phyloP scores from a whole-genome alignment of 2,888 invertebrate genomes.

The Eupelmus urozonus region DNA sequence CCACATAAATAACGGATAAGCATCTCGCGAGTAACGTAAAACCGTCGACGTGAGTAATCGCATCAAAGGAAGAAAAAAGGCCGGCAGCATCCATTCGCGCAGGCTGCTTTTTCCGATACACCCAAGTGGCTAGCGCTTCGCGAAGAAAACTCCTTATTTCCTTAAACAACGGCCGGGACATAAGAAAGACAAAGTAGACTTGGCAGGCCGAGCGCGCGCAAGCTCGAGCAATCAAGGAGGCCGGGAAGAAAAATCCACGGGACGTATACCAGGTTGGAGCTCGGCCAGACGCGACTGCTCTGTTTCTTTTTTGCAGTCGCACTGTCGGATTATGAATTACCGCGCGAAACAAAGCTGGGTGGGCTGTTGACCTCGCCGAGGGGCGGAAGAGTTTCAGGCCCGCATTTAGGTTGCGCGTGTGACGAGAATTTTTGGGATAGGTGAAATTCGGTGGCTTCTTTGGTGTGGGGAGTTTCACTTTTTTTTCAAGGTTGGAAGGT shows the following conservation, averaged over 20 bases:
- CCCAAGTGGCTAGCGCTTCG: background rate
- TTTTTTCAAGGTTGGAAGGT: too few species aligned
- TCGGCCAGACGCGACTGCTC: slow-evolving; percentile 13
- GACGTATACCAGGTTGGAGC: slow-evolving; percentile 4
- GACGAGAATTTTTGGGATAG: too few species aligned
- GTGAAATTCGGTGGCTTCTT: background rate
- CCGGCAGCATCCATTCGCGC: too few species aligned
- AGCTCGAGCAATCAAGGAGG: slow-evolving; percentile 8
- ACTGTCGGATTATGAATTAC: slow-evolving; percentile 21
- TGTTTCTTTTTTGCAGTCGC: too few species aligned
- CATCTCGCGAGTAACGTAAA: slow-evolving; percentile 25
- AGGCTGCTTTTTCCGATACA: slow-evolving; percentile 17
- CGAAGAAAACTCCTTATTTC: slow-evolving; percentile 22
- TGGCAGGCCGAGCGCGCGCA: slow-evolving; percentile 11
- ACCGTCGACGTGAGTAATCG: slow-evolving; percentile 40
- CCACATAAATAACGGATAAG: slow-evolving; percentile 49
- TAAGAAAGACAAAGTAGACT: slow-evolving; percentile 39
- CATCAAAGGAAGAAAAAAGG: too few species aligned
- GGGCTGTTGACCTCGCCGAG: too few species aligned
- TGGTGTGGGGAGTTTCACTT: too few species aligned
- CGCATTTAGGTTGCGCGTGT: too few species aligned
- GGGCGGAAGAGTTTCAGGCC: too few species aligned
- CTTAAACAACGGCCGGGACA: slow-evolving; percentile 12
- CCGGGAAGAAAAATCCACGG: background rate
- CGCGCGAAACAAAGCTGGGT: slow-evolving; percentile 7